These are phyloP conservation scores for Rhincodon typus DNA, from an alignment of 2,797 vertebrate species.

Conservation along the genomic window DNA sequence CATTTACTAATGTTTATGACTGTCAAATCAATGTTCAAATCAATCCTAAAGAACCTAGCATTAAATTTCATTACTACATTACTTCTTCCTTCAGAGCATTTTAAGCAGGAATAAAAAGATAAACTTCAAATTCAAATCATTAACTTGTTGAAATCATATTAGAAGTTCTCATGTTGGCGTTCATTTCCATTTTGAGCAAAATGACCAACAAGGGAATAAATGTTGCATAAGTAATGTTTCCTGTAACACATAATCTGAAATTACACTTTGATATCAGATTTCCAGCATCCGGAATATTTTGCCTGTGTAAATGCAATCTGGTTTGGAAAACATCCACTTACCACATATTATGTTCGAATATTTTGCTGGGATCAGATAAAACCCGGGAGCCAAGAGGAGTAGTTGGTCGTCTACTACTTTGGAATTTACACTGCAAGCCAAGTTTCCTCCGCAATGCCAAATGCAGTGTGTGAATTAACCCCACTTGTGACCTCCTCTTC, in stretches of 20 bases:
- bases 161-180: neutral
- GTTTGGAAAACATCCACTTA: slow-evolving; percentile 45
- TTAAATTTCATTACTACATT: neutral
- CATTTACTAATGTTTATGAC: neutral
- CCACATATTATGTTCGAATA: slow-evolving; percentile 69
- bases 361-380: slow-evolving; percentile 67
- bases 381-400: slow-evolving; percentile 78
- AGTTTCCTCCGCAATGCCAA: slow-evolving; percentile 50
- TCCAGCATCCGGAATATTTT: neutral
- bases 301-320: neutral
- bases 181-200: neutral
- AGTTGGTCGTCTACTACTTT: slow-evolving; percentile 58
- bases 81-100: too few relatives aligned
- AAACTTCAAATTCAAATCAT: neutral
- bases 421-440: slow-evolving; percentile 54
- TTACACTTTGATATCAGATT: neutral
- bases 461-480: neutral
- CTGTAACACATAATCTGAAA: neutral
- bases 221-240: neutral
- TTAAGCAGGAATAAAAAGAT: neutral
- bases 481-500: neutral
- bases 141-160: neutral
- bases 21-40: neutral
- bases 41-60: neutral
- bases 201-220: neutral